phyloP scores from a whole-genome alignment of 2,888 invertebrate species.

The Mongoloraphidia duomilia region DNA sequence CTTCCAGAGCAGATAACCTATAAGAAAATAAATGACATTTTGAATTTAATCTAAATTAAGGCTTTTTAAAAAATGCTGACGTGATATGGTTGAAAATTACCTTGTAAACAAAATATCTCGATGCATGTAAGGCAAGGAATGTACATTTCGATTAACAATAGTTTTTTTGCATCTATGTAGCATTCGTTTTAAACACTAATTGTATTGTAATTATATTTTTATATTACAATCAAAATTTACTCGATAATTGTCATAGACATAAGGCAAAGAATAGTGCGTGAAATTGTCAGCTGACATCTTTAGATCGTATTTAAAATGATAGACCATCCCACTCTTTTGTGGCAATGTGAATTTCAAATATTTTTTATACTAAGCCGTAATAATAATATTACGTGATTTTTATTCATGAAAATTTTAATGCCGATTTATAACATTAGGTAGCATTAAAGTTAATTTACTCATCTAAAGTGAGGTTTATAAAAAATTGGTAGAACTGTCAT shows the following conservation, averaged over 20 bases:
- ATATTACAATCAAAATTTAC: neutral
- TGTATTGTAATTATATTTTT: neutral
- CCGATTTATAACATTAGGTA: too few relatives aligned
- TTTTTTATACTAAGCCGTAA: too few relatives aligned
- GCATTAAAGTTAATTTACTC: too few relatives aligned
- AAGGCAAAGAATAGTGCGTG: too few relatives aligned
- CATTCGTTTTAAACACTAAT: neutral
- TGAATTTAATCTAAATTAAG: neutral
- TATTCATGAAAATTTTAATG: too few relatives aligned
- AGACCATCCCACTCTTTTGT: too few relatives aligned
- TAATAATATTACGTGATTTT: too few relatives aligned
- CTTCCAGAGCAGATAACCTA: neutral
- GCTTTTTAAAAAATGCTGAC: neutral
- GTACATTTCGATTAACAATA: constrained; percentile 17
- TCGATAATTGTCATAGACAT: neutral
- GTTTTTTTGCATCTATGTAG: neutral
- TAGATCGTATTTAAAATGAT: too few relatives aligned
- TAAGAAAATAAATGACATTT: neutral
- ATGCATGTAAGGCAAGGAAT: constrained; percentile 27
- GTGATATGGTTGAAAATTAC: constrained; percentile 16
- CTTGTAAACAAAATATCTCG: constrained; percentile 30
- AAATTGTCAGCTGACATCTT: too few relatives aligned
- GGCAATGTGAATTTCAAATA: too few relatives aligned
- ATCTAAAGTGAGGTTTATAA: too few relatives aligned
- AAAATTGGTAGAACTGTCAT: too few relatives aligned